Evolutionary conservation across 2,797 vertebrate species (phyloP).

Genomic region (Pseudomugil tenellus): DNA sequence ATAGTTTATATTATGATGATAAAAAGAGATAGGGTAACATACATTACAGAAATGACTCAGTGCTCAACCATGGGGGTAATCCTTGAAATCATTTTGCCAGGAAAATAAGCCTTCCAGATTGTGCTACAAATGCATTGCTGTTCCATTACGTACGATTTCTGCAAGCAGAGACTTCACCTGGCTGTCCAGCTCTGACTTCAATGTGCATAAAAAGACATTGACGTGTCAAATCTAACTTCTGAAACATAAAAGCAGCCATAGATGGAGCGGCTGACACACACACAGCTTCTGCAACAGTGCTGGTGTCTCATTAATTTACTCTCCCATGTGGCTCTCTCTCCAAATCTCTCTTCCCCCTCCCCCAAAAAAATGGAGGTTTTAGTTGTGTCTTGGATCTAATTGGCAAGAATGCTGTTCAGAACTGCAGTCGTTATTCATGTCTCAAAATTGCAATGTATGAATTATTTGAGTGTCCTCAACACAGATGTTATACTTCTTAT

Average conservation of each 20-base stretch:
- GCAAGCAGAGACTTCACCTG: background rate
- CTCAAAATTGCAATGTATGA: background rate
- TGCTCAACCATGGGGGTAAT: background rate
- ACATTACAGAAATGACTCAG: background rate
- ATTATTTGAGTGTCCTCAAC: slow-evolving; percentile 29
- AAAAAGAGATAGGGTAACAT: background rate
- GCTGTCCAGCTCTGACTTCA: background rate
- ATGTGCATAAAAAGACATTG: background rate
- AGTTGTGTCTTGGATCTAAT: slow-evolving; percentile 25
- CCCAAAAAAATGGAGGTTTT: slow-evolving; percentile 11
- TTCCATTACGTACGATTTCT: background rate
- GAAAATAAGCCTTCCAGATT: background rate
- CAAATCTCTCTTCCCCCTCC: no score
- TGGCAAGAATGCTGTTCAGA: slow-evolving; percentile 16
- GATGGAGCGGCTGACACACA: slow-evolving; percentile 47
- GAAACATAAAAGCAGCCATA: slow-evolving; percentile 9
- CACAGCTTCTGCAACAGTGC: slow-evolving; percentile 55
- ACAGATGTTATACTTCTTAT: slow-evolving; percentile 44
- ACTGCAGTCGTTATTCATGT: slow-evolving; percentile 14
- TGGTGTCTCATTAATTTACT: slow-evolving; percentile 71
- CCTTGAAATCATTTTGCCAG: background rate
- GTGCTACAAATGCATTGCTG: background rate
- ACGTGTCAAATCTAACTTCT: background rate
- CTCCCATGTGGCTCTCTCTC: slow-evolving; percentile 68
- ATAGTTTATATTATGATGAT: background rate